Evolutionary conservation across 2,888 invertebrate genomes (phyloP).

Genomic region (Chrysomela aeneicollis): DNA sequence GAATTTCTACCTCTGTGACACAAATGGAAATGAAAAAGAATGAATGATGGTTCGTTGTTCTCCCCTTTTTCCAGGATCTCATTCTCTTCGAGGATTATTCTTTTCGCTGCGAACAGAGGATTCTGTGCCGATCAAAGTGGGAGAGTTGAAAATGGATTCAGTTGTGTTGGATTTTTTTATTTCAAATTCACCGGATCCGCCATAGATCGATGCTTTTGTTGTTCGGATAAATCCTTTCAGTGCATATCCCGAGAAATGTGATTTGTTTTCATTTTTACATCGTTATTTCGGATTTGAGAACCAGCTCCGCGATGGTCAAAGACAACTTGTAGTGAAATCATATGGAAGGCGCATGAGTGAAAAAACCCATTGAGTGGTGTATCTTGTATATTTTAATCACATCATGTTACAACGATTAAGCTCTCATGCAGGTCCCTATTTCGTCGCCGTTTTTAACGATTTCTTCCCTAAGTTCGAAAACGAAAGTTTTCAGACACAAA

Average conservation of each 20-base stretch:
- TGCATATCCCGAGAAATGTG: too few species aligned
- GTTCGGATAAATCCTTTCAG: too few species aligned
- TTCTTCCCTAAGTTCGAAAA: not conserved
- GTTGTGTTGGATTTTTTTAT: not conserved
- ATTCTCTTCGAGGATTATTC: conserved; percentile 26
- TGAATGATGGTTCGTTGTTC: conserved; percentile 31
- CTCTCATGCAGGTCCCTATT: too few species aligned
- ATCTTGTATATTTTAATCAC: too few species aligned
- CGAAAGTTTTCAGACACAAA: not conserved
- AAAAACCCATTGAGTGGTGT: too few species aligned
- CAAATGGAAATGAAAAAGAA: conserved; percentile 37
- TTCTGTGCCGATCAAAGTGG: conserved; percentile 18
- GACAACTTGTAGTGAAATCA: too few species aligned
- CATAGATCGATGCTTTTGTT: not conserved
- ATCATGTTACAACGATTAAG: too few species aligned
- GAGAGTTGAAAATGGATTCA: not conserved
- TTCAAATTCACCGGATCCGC: not conserved
- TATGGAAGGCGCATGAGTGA: too few species aligned
- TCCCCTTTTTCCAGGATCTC: conserved; percentile 21
- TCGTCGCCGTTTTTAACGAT: not conserved
- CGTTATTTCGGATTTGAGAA: too few species aligned
- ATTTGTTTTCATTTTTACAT: too few species aligned
- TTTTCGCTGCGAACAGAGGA: conserved; percentile 14
- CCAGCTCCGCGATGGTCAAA: too few species aligned
- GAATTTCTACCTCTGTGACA: conserved; percentile 27